Conservation (phyloP, 2,113 vertebrate genomes). For the Montifringilla adamsi region DNA sequence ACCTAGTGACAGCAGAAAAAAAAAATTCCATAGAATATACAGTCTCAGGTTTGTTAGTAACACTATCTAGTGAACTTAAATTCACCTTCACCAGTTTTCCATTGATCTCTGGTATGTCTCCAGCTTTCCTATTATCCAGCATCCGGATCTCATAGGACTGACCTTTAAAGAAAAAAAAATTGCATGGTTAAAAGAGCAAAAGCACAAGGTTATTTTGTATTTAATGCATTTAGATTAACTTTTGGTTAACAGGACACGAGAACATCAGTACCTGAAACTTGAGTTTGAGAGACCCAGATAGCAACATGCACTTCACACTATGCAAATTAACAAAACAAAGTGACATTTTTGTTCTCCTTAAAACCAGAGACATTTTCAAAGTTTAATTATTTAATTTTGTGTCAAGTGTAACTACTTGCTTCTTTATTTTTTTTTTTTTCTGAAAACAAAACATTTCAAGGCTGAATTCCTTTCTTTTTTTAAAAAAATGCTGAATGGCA, state of each 20-base stretch:
- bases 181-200: background rate
- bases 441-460: background rate
- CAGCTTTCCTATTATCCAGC: conserved; percentile 90
- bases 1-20: background rate
- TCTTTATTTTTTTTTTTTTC: background rate
- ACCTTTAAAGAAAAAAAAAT: conserved; percentile 71
- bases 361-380: background rate
- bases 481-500: background rate
- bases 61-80: background rate
- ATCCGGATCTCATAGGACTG: conserved; percentile 94
- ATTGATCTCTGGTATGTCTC: conserved; percentile 87
- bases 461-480: background rate
- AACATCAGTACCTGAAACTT: background rate
- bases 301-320: background rate
- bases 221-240: background rate
- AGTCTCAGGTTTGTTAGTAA: background rate
- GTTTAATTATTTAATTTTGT: background rate
- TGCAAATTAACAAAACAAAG: background rate
- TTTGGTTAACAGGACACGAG: background rate
- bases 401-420: background rate
- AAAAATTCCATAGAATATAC: background rate
- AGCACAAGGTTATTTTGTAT: background rate
- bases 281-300: background rate
- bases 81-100: conserved; percentile 92
- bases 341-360: background rate